phyloP scores from a whole-genome alignment of 2,888 invertebrate genomes.

The Microdon myrmicae region DNA sequence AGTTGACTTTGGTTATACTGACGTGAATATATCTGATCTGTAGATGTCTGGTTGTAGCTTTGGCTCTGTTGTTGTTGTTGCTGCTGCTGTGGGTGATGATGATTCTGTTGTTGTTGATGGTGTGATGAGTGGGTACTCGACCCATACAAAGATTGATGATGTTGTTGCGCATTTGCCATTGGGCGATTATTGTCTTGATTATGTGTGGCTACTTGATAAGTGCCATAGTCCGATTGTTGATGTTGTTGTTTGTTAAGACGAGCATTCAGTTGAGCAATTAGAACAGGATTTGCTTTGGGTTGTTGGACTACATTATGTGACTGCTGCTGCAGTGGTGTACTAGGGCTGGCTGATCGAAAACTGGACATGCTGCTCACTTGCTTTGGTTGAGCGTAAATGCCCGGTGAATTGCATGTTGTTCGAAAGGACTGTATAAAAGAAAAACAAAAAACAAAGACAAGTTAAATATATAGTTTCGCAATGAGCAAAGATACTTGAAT shows the following conservation, averaged over 20 bases:
- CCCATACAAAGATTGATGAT: conserved; percentile 58
- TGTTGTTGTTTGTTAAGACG: conserved; percentile 63
- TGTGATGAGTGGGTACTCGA: conserved; percentile 56
- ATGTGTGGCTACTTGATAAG: conserved; percentile 35
- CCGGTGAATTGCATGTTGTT: conserved; percentile 62
- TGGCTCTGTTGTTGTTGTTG: conserved; percentile 54
- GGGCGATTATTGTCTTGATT: conserved; percentile 50
- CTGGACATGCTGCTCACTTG: conserved; percentile 66
- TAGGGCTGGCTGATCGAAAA: conserved; percentile 64
- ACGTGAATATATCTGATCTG: conserved; percentile 56
- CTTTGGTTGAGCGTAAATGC: conserved; percentile 67
- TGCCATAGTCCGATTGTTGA: conserved; percentile 49
- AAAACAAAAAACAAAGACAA: conserved; percentile 8
- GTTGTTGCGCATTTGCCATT: conserved; percentile 55
- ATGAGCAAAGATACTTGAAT: not conserved
- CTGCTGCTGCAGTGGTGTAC: conserved; percentile 59
- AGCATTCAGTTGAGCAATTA: conserved; percentile 67
- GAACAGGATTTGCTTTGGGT: conserved; percentile 65
- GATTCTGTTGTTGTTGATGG: conserved; percentile 55
- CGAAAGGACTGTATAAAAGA: conserved; percentile 62
- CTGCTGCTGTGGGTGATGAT: conserved; percentile 55
- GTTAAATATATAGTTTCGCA: not conserved
- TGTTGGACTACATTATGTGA: conserved; percentile 60
- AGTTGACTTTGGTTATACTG: conserved; percentile 50
- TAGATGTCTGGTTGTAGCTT: conserved; percentile 39